Conservation (phyloP, 2,797 vertebrate genomes). For the Pipistrellus pygmaeus region DNA sequence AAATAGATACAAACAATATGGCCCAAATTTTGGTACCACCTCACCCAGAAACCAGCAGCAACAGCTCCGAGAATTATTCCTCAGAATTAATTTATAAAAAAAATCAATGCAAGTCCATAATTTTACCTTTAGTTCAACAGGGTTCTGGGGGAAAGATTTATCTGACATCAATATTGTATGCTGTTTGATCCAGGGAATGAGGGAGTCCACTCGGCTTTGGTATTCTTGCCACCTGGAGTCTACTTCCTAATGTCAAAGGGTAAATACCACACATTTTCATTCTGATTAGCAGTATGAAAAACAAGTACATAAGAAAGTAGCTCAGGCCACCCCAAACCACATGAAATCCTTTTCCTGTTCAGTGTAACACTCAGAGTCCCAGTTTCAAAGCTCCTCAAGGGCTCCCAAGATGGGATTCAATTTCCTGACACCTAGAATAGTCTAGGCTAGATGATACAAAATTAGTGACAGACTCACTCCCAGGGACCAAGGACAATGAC, state of each 20-base stretch:
- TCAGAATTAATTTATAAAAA: conserved; percentile 41
- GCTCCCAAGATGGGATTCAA: conserved; percentile 41
- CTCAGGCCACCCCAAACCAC: conserved; percentile 29
- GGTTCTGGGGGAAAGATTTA: conserved; percentile 98
- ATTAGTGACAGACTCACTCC: conserved; percentile 30
- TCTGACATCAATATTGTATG: conserved; percentile 95
- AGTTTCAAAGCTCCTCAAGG: conserved; percentile 65
- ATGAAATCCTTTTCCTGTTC: conserved; percentile 9
- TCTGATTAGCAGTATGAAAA: conserved; percentile 54
- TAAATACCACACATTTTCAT: conserved; percentile 46
- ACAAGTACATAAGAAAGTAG: conserved; percentile 9
- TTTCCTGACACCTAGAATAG: conserved; percentile 51
- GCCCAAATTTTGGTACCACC: neutral
- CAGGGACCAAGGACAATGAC: neutral
- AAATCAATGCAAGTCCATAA: neutral
- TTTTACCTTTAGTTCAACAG: conserved; percentile 97
- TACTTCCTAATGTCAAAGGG: conserved; percentile 92
- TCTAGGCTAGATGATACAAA: conserved; percentile 23
- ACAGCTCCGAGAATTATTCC: neutral
- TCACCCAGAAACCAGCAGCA: conserved; percentile 34
- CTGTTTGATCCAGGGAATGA: conserved; percentile 98
- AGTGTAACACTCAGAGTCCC: conserved; percentile 22
- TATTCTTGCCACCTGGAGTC: conserved; percentile 97
- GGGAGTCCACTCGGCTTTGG: conserved; percentile 93
- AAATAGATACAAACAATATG: conserved; percentile 55